Percentiles rank a stretch among this genome's conserved stretches.
phyloP scores from a whole-genome alignment of 2,113 vertebrate genomes.

The Cynopterus brachyotis region DNA sequence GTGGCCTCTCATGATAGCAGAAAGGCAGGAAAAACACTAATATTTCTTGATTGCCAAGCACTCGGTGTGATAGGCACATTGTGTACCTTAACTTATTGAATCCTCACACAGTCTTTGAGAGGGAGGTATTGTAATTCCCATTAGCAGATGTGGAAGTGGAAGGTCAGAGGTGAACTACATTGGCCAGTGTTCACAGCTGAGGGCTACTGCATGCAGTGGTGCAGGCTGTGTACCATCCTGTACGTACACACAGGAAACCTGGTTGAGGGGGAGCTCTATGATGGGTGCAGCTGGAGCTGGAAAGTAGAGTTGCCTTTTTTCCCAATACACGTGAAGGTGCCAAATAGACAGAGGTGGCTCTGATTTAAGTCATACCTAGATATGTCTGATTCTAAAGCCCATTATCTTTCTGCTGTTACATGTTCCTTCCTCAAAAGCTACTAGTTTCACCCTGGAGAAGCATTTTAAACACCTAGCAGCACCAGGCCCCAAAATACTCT shows the following conservation, averaged over 20 bases:
- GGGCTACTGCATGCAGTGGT: rapidly evolving
- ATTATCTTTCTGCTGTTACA: background rate
- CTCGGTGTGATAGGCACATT: background rate
- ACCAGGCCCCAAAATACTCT: background rate
- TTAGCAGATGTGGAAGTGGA: background rate
- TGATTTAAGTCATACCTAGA: background rate
- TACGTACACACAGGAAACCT: background rate
- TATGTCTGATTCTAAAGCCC: background rate
- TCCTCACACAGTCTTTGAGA: background rate
- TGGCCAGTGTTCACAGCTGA: background rate
- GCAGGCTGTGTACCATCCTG: background rate
- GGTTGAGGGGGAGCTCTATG: background rate
- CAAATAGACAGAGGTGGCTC: background rate
- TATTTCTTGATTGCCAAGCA: background rate
- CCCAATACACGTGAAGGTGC: background rate
- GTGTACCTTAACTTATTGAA: background rate
- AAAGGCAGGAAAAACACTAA: background rate
- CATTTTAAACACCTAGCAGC: background rate
- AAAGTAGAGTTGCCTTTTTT: background rate
- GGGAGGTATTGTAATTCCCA: background rate
- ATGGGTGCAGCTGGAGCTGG: background rate
- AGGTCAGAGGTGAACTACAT: background rate
- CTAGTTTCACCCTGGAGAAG: background rate
- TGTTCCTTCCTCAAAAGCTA: background rate
- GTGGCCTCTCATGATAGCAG: background rate